These are phyloP conservation scores for Peromyscus nudipes DNA, from an alignment of 2,797 vertebrate species.

Conservation along the genomic window DNA sequence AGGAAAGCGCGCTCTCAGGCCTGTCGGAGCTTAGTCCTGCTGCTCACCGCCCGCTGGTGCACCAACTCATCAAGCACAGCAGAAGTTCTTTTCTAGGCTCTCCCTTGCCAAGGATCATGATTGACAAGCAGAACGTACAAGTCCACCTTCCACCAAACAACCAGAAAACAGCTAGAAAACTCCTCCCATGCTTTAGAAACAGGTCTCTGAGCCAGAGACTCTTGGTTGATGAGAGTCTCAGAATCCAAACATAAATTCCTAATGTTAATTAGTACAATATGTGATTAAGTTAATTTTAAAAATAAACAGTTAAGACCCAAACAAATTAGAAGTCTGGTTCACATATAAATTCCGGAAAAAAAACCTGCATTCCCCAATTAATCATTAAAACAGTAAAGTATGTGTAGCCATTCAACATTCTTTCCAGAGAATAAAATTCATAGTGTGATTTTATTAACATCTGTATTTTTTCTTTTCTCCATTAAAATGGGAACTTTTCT, in stretches of 20 bases:
- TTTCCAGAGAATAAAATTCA: slow-evolving; percentile 71
- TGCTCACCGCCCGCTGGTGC: not conserved
- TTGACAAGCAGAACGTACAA: not conserved
- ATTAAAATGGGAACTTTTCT: slow-evolving; percentile 39
- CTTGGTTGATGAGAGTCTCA: not conserved
- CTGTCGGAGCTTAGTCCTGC: not conserved
- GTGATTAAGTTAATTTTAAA: slow-evolving; percentile 18
- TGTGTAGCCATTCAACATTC: slow-evolving; percentile 53
- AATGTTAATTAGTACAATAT: slow-evolving; percentile 11
- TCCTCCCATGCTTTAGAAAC: not conserved
- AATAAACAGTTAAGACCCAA: slow-evolving; percentile 50
- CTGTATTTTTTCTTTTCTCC: slow-evolving; percentile 50
- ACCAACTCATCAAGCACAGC: not conserved
- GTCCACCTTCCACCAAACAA: not conserved
- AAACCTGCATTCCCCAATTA: not conserved
- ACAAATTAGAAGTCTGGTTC: not conserved
- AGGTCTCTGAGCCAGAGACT: not conserved
- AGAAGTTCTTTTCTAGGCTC: not conserved
- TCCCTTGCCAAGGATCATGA: not conserved
- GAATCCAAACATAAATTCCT: slow-evolving; percentile 56
- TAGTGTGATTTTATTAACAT: slow-evolving; percentile 36
- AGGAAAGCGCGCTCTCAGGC: not conserved
- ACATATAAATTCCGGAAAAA: slow-evolving; percentile 55
- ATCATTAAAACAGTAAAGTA: slow-evolving; percentile 67
- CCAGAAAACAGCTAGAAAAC: not conserved